Evolutionary conservation across 2,797 vertebrate genomes (phyloP), one percentile per base, ranked within the genome.

Genomic region (Aselliscus stoliczkanus): DNA sequence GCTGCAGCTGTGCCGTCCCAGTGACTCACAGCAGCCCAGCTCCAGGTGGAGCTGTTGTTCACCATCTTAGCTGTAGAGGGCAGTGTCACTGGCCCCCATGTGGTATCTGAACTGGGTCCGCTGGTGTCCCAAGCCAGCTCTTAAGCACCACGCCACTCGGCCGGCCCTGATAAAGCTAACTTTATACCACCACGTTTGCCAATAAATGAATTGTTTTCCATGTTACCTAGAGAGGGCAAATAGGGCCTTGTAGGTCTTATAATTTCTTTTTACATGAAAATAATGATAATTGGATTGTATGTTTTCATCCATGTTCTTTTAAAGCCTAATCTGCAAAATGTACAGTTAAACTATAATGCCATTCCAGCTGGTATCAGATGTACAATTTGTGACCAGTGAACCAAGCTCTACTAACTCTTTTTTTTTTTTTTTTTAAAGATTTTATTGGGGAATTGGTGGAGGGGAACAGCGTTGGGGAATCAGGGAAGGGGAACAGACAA

Each of bases 241-340:
- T 65, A 70, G 72, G 31, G 62, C 58, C 42, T 29, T 73, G 56
- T 65, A 88, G 56, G 60, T 39, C 83, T 80, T 79, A 65, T 92
- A 39, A 64, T 94, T 92, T 92, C 23, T 88, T 96, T 73, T 72
- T 79, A 44, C 73, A 44, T 88, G 58, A 67, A 94, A 88, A 70
- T 82, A 54, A 42, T 69, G 15, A 56, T 73, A 56, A 64, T 70
- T 82, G 64, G 25, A 31, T 72, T 58, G 7, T 44, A 2, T 20
- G 58, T 73, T 72, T 72, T 79, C 21, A 39, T 60, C 9, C 9
- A 1, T 75, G 1, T 84, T 80, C 29, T 94, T 85, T 65, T 89
- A 64, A 94, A 56, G 37, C 54, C 29, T 92, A 47, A 90, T 56
- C 62, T 93, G 47, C 75, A n/a, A 62, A 84, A 39, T 89, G 50